phyloP scores from a whole-genome alignment of 2,113 vertebrate species.

The Electrona antarctica region DNA sequence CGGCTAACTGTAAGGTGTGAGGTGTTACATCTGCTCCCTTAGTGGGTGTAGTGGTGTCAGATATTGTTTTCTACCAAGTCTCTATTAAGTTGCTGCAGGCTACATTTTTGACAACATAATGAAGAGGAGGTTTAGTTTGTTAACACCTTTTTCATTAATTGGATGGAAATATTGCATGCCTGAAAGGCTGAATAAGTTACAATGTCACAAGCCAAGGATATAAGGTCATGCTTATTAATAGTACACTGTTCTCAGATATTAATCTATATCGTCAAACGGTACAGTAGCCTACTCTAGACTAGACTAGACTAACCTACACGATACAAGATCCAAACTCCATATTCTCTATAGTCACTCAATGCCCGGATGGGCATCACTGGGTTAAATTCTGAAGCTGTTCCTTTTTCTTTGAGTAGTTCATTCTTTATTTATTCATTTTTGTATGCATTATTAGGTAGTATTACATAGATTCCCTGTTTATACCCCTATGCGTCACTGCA shows the following conservation, averaged over 20 bases:
- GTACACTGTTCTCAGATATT: slow-evolving; percentile 7
- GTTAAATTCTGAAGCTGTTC: slow-evolving; percentile 1
- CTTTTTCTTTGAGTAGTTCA: slow-evolving; percentile 42
- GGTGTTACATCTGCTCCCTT: slow-evolving; percentile 1
- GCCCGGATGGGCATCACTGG: no score
- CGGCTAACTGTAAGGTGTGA: slow-evolving; percentile 20
- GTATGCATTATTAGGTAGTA: neutral
- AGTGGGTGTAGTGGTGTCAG: slow-evolving; percentile 12
- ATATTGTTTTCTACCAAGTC: slow-evolving; percentile 12
- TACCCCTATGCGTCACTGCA: slow-evolving; percentile 11
- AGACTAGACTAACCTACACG: no score
- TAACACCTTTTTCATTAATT: slow-evolving; percentile 64
- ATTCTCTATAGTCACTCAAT: no score
- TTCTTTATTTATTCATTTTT: slow-evolving; percentile 38
- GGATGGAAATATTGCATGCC: slow-evolving; percentile 41
- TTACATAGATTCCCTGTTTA: slow-evolving; percentile 6
- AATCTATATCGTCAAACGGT: neutral
- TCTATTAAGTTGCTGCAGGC: slow-evolving; percentile 32
- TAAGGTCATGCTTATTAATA: slow-evolving; percentile 13
- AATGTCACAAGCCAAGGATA: slow-evolving; percentile 47
- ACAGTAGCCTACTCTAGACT: neutral
- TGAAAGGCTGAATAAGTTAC: slow-evolving; percentile 55
- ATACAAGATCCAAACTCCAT: no score
- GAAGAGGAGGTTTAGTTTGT: slow-evolving; percentile 52
- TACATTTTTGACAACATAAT: slow-evolving; percentile 46